Conservation (phyloP, 2,797 vertebrate genomes). For the Craterocephalus amniculus region DNA sequence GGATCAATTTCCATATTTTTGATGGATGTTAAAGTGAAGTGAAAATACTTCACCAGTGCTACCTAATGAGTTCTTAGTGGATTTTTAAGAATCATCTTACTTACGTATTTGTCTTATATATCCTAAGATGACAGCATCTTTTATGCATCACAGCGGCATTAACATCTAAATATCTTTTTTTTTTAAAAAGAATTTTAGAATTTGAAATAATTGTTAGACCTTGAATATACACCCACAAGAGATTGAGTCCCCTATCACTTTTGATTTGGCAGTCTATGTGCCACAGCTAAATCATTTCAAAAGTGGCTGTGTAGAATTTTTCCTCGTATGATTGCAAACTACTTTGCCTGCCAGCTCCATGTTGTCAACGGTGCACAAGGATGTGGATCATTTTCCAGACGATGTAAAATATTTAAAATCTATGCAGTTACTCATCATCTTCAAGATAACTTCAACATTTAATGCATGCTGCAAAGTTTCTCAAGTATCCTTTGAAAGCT, state of each 20-base stretch:
- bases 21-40: background rate
- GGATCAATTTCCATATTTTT: background rate
- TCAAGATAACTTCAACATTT: background rate
- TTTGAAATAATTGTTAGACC: slow-evolving; percentile 37
- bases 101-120: background rate
- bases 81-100: background rate
- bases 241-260: slow-evolving; percentile 31
- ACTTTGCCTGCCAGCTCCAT: slow-evolving; percentile 22
- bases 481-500: background rate
- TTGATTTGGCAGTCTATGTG: slow-evolving; percentile 55
- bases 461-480: background rate
- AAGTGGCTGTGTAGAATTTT: slow-evolving; percentile 17
- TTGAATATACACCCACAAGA: slow-evolving; percentile 34
- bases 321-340: slow-evolving; percentile 17
- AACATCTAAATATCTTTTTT: slow-evolving; percentile 10
- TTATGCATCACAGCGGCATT: background rate
- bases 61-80: background rate
- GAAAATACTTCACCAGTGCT: background rate
- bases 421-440: background rate
- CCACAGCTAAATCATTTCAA: slow-evolving; percentile 54
- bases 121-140: background rate
- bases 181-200: slow-evolving; percentile 44
- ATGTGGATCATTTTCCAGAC: slow-evolving; percentile 24
- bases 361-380: slow-evolving; percentile 19
- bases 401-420: slow-evolving; percentile 18